Percentiles rank a stretch among this genome's conserved stretches.
Evolutionary conservation across 2,888 invertebrate species (phyloP).

Genomic region (Chalcosyrphus nemorum): DNA sequence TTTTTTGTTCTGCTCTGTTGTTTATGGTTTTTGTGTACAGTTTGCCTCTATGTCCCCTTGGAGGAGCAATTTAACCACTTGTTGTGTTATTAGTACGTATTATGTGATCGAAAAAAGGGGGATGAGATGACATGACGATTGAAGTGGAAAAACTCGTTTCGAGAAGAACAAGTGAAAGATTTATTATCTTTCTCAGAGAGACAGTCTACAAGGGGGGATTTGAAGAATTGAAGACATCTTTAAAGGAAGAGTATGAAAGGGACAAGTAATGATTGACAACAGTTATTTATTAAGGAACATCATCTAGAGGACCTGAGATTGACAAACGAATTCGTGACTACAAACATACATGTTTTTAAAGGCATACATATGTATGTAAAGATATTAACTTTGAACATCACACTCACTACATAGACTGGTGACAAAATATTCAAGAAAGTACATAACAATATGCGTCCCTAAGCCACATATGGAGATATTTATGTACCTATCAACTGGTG

Average conservation of each 20-base stretch:
- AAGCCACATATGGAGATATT: no score
- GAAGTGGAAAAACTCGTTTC: constrained; percentile 52
- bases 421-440: no score
- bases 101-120: constrained; percentile 7
- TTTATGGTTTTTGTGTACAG: constrained; percentile 52
- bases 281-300: background rate
- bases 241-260: background rate
- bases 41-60: background rate
- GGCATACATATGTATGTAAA: no score
- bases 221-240: background rate
- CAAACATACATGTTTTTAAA: no score
- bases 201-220: background rate
- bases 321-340: no score
- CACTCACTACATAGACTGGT: no score
- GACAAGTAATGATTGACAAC: background rate
- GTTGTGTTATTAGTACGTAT: constrained; percentile 37
- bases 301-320: no score
- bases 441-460: no score
- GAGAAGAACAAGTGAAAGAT: constrained; percentile 53
- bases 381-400: no score
- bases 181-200: constrained; percentile 23
- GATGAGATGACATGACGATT: constrained; percentile 3
- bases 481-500: no score
- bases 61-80: constrained; percentile 46
- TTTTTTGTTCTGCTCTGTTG: constrained; percentile 30